These are phyloP conservation scores for Redunca redunca DNA, from an alignment of 2,113 vertebrate species.

Conservation along the genomic window DNA sequence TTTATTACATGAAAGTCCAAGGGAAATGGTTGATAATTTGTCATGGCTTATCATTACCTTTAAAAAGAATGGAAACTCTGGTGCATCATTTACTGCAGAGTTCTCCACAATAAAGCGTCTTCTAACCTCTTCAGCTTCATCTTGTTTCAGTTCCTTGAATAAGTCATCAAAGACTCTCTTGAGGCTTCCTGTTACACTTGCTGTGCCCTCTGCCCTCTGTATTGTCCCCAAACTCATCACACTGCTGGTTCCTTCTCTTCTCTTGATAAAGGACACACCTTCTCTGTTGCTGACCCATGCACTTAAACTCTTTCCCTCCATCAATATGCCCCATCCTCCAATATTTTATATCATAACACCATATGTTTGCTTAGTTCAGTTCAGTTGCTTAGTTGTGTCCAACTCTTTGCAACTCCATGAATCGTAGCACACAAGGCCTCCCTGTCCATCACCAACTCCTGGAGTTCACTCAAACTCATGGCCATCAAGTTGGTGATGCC, in stretches of 20 bases:
- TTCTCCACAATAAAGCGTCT: neutral
- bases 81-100: neutral
- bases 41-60: neutral
- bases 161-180: neutral
- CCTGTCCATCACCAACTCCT: too few species aligned
- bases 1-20: neutral
- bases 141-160: neutral
- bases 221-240: neutral
- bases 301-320: neutral
- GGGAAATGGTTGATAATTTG: neutral
- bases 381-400: too few species aligned
- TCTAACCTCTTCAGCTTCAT: neutral
- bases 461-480: too few species aligned
- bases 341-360: neutral
- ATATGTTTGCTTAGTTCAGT: neutral
- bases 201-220: neutral
- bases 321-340: neutral
- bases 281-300: neutral
- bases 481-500: too few species aligned
- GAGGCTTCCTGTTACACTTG: neutral
- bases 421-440: fast-evolving
- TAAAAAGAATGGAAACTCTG: neutral
- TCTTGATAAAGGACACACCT: neutral
- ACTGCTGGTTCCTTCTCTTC: neutral
- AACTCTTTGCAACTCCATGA: too few species aligned